A percentile compares a stretch with the other conserved stretches of the same genome.
These are phyloP conservation scores for Charadrius vociferus DNA, from an alignment of 2,113 vertebrate species.

Conservation along the genomic window DNA sequence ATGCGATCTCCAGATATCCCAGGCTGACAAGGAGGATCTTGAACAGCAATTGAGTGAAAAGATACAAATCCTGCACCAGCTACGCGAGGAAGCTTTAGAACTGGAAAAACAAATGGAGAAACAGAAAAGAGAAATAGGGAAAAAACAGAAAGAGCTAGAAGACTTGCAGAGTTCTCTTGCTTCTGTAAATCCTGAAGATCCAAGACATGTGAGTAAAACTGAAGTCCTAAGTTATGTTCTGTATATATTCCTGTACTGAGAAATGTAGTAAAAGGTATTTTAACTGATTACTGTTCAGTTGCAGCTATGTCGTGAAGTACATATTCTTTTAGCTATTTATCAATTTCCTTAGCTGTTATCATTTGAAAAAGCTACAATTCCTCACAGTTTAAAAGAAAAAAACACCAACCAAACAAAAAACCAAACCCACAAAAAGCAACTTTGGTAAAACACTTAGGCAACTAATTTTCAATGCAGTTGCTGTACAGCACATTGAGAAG, in stretches of 20 bases:
- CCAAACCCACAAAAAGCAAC: not conserved
- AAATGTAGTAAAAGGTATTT: not conserved
- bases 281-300: not conserved
- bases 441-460: not conserved
- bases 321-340: not conserved
- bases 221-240: not conserved
- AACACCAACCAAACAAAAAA: not conserved
- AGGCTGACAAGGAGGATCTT: slow-evolving; percentile 75
- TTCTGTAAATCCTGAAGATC: slow-evolving; percentile 72
- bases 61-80: slow-evolving; percentile 72
- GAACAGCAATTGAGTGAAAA: slow-evolving; percentile 76
- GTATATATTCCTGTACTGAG: not conserved
- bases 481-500: not conserved
- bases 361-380: not conserved
- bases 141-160: slow-evolving; percentile 74
- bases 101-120: slow-evolving; percentile 80
- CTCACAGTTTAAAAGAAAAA: not conserved
- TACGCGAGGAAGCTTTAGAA: slow-evolving; percentile 72
- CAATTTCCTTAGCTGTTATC: not conserved
- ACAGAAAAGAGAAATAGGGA: slow-evolving; percentile 71
- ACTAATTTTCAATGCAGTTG: not conserved
- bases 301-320: not conserved
- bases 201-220: slow-evolving; percentile 78
- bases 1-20: slow-evolving; percentile 67
- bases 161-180: slow-evolving; percentile 67